These are phyloP conservation scores for Peromyscus attwateri DNA, from an alignment of 2,797 vertebrate genomes.

Conservation along the genomic window DNA sequence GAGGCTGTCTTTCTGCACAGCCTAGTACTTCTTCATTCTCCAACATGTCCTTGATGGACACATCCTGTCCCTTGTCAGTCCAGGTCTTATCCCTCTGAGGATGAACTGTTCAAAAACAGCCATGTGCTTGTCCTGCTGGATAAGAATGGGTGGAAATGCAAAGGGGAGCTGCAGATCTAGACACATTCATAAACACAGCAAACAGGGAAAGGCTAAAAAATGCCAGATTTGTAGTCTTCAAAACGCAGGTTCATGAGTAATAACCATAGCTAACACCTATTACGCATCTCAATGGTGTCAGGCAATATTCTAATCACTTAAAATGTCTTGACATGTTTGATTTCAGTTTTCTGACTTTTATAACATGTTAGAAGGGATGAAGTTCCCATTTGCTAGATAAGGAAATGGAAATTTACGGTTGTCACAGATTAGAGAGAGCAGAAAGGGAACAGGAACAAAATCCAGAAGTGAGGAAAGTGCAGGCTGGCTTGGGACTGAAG, in stretches of 20 bases:
- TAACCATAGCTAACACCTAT: background rate
- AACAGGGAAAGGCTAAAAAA: background rate
- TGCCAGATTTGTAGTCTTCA: background rate
- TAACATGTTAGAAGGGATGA: background rate
- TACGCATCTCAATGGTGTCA: background rate
- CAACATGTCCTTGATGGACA: background rate
- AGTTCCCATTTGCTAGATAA: background rate
- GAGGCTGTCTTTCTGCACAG: background rate
- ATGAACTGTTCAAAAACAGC: background rate
- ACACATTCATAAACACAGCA: background rate
- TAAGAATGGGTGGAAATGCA: background rate
- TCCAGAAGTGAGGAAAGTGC: background rate
- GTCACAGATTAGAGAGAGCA: background rate
- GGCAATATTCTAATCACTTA: background rate
- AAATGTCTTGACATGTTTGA: background rate
- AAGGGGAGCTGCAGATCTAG: background rate
- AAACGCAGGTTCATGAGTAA: background rate
- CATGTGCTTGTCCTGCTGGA: background rate
- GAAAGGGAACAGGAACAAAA: background rate
- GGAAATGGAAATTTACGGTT: background rate
- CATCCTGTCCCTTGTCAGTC: background rate
- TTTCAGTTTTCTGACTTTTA: conserved; percentile 13
- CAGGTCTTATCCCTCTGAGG: background rate
- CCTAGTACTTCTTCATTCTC: background rate
- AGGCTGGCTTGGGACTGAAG: background rate